A percentile compares a stretch with the other conserved stretches of the same genome.
phyloP scores from a whole-genome alignment of 2,888 invertebrate species.

The Zootermopsis nevadensis region DNA sequence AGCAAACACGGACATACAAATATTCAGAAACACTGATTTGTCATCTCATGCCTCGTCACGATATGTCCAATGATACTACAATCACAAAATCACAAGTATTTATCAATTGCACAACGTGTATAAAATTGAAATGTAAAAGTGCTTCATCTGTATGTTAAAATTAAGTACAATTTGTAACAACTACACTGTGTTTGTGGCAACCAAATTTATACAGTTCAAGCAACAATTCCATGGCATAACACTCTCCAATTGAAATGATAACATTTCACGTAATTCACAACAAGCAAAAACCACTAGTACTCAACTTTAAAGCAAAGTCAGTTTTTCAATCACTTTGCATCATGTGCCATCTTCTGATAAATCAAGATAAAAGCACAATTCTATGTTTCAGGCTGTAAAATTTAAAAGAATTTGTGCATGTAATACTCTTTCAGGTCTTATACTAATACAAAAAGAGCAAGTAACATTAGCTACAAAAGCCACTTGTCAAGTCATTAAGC shows the following conservation, averaged over 20 bases:
- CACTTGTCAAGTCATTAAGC: background rate
- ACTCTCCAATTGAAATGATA: background rate
- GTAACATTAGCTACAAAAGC: background rate
- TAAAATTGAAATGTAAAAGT: background rate
- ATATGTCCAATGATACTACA: background rate
- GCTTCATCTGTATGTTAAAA: background rate
- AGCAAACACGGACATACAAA: constrained; percentile 25
- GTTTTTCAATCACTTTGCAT: too few species aligned
- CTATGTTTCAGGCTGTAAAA: too few species aligned
- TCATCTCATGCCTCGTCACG: background rate
- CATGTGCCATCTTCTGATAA: too few species aligned
- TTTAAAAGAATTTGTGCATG: too few species aligned
- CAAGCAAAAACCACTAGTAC: background rate
- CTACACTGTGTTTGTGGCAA: background rate
- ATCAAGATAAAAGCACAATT: too few species aligned
- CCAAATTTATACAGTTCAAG: background rate
- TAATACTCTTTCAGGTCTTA: too few species aligned
- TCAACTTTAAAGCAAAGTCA: background rate
- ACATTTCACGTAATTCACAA: background rate
- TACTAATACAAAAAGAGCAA: too few species aligned
- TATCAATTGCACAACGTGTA: background rate
- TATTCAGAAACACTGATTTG: constrained; percentile 29
- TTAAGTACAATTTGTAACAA: constrained; percentile 12
- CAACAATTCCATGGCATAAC: constrained; percentile 26
- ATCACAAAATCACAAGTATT: constrained; percentile 7